phyloP scores from a whole-genome alignment of 1,140 invertebrate genomes.

The Homarus americanus region DNA sequence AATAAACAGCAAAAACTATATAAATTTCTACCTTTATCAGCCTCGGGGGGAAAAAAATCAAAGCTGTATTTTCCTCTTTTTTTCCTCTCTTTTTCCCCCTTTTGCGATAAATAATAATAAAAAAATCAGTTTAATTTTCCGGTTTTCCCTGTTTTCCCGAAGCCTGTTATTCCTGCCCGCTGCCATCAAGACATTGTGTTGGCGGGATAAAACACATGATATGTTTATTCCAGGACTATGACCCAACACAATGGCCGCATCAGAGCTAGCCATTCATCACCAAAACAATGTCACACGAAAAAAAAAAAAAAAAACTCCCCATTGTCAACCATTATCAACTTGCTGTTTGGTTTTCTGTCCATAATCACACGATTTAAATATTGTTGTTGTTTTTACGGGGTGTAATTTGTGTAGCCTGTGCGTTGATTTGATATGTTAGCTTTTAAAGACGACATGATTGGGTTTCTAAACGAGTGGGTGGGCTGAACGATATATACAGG shows the following conservation, averaged over 20 bases:
- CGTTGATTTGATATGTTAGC: background rate
- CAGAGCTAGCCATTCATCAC: background rate
- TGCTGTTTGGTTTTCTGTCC: background rate
- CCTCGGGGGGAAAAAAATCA: background rate
- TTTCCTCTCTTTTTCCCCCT: background rate
- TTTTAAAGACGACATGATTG: background rate
- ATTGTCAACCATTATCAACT: background rate
- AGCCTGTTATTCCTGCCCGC: too few relatives aligned
- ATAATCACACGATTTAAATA: slow-evolving; percentile 18
- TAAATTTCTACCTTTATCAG: background rate
- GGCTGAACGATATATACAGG: too few relatives aligned
- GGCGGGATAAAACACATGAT: background rate
- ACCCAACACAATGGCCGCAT: background rate
- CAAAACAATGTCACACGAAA: background rate
- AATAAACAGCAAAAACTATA: background rate
- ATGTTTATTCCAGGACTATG: background rate
- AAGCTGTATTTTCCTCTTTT: background rate
- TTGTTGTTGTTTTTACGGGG: background rate
- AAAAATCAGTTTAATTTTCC: background rate
- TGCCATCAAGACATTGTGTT: background rate
- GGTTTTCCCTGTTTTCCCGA: background rate
- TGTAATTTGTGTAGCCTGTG: background rate
- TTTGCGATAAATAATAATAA: background rate
- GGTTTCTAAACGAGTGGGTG: too few relatives aligned
- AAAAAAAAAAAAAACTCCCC: too few relatives aligned